Evolutionary conservation across 2,797 vertebrate species (phyloP).

Genomic region (Scyliorhinus canicula): DNA sequence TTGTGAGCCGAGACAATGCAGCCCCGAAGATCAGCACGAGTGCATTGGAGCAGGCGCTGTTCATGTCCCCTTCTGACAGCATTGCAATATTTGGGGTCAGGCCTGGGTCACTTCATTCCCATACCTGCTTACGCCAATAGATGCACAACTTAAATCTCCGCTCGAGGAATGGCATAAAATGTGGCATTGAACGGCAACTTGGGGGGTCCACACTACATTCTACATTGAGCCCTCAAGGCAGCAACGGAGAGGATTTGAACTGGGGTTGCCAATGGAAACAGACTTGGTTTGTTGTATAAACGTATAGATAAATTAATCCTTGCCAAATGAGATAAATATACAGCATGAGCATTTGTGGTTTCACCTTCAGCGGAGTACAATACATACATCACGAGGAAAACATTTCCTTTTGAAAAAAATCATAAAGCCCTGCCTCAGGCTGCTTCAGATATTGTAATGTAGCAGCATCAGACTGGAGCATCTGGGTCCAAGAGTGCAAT

Average conservation of each 20-base stretch:
- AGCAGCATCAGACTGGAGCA: not conserved
- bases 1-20: not conserved
- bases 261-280: not conserved
- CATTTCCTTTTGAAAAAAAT: not conserved
- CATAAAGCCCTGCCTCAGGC: not conserved
- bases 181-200: not conserved
- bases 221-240: not conserved
- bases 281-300: not conserved
- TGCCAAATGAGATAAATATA: not conserved
- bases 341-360: not conserved
- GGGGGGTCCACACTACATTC: not conserved
- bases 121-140: not conserved
- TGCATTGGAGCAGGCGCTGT: not conserved
- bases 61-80: not conserved
- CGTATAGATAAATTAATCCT: not conserved
- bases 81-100: not conserved
- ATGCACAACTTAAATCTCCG: not conserved
- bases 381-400: not conserved
- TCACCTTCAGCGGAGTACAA: not conserved
- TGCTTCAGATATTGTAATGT: not conserved
- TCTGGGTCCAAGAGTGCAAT: constrained; percentile 2
- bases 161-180: not conserved
- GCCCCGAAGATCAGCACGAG: not conserved
- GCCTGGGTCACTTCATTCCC: not conserved
- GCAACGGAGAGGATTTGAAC: not conserved